Base-by-base conservation (phyloP, 2,888 invertebrate species). In the Drosophila yooni region DNA sequence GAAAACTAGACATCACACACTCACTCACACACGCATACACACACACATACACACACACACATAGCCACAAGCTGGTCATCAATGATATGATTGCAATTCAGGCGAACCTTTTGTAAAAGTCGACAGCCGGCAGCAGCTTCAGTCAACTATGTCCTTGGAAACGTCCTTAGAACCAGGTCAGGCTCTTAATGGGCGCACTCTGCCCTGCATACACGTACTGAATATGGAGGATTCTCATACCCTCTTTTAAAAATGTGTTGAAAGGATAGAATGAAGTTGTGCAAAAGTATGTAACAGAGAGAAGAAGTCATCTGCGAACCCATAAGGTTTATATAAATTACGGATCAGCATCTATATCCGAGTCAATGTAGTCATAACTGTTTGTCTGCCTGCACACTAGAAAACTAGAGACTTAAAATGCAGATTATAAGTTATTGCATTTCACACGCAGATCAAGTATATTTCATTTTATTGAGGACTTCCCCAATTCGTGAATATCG, bases 51-150 rank as follows among this genome's bases (percentile, higher is more conserved):
- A 15, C 33, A 40, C 13, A 38, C 38, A 31, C 4, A 21, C 34
- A 50, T 5, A 25, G 25, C 48, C 15, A 31, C 43, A 10, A 43
- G 31, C 15, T 40, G 40, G 51, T 48, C 33, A 60, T 64, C 63
- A 54, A 54, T 67, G 73, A 57, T 53, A 51, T 58, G 68, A 78
- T 74, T 78, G 66, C 68, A 74, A 56, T 62, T 60, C 51, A 68
- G 51, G 31, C 51, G 54, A 65, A 29, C 29, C 29, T 29, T 36
- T 51, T 21, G 8, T 38, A 27, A 21, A 50, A 40, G 43, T 50
- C 67, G 59, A 43, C 54, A 58, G 65, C 21, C 60, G 56, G 33
- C 63, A 57, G 34, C 59, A 53, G 31, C 54, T 48, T 33, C 18
- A 38, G 11, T 7, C 67, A 40, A 40, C 8, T 61, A 63, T 27